Conservation (phyloP, 2,888 invertebrate genomes). For the Melanostoma scalare region DNA sequence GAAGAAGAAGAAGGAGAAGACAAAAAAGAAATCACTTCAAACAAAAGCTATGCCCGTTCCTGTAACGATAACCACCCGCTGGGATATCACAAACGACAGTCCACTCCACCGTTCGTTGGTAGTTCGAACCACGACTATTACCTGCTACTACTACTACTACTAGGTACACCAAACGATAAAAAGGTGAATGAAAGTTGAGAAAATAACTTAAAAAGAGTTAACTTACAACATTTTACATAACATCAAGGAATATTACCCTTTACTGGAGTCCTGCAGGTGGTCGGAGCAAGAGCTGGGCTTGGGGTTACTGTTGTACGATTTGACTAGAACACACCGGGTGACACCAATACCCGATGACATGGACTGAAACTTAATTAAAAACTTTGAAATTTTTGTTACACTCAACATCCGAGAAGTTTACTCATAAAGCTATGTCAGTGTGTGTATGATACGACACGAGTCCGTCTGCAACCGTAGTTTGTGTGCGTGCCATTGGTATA, state of each 20-base stretch:
- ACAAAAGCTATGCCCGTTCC: conserved; percentile 23
- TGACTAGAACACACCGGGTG: conserved; percentile 52
- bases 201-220: conserved; percentile 49
- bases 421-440: conserved; percentile 35
- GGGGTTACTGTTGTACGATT: conserved; percentile 33
- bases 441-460: not conserved
- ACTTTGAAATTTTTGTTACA: conserved; percentile 75
- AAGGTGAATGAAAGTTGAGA: conserved; percentile 51
- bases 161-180: conserved; percentile 22
- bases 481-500: not conserved
- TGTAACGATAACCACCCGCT: conserved; percentile 27
- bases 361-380: conserved; percentile 78
- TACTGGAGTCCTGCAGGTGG: conserved; percentile 11
- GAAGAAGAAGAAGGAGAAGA: conserved; percentile 7
- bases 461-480: conserved; percentile 1
- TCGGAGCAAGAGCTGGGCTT: not conserved
- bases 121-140: not conserved
- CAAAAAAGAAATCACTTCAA: conserved; percentile 45
- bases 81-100: conserved; percentile 3
- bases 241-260: conserved; percentile 42
- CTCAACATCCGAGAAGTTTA: conserved; percentile 56
- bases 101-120: not conserved
- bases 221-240: conserved; percentile 49
- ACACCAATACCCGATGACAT: conserved; percentile 70
- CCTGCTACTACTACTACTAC: not conserved